Base-by-base conservation (phyloP, 1,140 invertebrate species). In the Cydia amplana region DNA sequence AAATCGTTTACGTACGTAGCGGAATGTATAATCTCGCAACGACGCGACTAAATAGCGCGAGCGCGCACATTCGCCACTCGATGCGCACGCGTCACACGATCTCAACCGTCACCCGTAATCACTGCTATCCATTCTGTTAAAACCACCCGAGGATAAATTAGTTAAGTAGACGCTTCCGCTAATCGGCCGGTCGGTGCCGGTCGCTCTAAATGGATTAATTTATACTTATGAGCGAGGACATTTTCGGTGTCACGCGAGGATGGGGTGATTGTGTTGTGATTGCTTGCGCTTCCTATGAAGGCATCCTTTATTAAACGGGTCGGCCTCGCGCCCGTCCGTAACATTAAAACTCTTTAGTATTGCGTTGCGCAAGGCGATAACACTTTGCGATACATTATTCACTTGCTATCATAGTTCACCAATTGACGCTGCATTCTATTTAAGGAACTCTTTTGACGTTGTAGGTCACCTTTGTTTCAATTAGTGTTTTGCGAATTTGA, bases 151-250 rank as follows among this genome's bases (percentile, higher is more conserved):
- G 91, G 84, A 89, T 93, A 93, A 93, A 93, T 93, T 93, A 93
- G 89, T 93, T 93, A 93, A 93, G 92, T 93, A 93, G 93, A 92
- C 87, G 88, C 90, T 93, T 93, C 93, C 93, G 93, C 90, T 93
- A 93, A 93, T 93, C 92, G 92, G 88, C 91, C 80, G 86, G 86
- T 79, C 85, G 88, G 87, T 89, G 83, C 86, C 85, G 86, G 87
- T 85, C 88, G 90, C 79, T 91, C 87, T 92, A 92, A 93, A 93
- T 93, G 90, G 89, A 91, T 90, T 93, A 93, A 93, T 93, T 93
- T 91, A 93, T 93, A 93, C 90, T 90, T 91, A 91, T 90, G 87
- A 89, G 85, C 89, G 90, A 91, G 91, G 90, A 91, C 90, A 86
- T 85, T 93, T 93, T 93, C 88, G 89, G 89, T 92, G 89, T 91